phyloP scores from a whole-genome alignment of 2,888 invertebrate species.

The Candidula unifasciata region DNA sequence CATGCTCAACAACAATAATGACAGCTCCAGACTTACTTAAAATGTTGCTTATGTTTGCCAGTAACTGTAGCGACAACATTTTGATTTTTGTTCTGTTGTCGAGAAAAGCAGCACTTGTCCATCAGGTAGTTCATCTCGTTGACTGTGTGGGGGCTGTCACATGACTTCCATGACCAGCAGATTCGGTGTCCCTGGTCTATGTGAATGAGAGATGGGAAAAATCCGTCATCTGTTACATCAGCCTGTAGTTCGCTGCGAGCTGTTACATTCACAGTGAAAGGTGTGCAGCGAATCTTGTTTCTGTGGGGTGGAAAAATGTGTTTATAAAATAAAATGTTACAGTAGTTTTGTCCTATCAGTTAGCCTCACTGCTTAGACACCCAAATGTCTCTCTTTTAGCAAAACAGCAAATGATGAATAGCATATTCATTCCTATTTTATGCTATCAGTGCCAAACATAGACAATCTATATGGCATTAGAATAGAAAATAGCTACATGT shows the following conservation, averaged over 20 bases:
- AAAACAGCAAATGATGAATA: too few species aligned
- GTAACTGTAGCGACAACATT: constrained; percentile 72
- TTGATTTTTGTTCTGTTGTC: constrained; percentile 54
- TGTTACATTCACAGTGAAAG: constrained; percentile 74
- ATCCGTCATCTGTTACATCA: constrained; percentile 75
- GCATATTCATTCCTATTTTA: too few species aligned
- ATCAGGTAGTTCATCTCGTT: constrained; percentile 61
- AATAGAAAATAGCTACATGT: too few species aligned
- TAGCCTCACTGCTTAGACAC: too few species aligned
- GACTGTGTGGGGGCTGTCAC: constrained; percentile 70
- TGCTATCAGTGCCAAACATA: too few species aligned
- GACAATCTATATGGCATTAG: too few species aligned
- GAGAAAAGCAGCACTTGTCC: constrained; percentile 64
- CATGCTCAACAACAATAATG: neutral
- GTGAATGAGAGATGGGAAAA: constrained; percentile 74
- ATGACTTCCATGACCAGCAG: constrained; percentile 76
- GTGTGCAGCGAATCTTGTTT: constrained; percentile 73
- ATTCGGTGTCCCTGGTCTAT: constrained; percentile 76
- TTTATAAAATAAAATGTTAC: neutral
- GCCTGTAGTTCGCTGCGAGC: constrained; percentile 69
- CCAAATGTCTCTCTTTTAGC: too few species aligned
- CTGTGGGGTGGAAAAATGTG: constrained; percentile 59
- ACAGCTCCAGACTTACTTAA: constrained; percentile 69
- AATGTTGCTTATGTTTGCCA: constrained; percentile 72
- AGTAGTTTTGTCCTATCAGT: too few species aligned